phyloP scores from a whole-genome alignment of 2,888 invertebrate species.

The Neuroscelio doddi region DNA sequence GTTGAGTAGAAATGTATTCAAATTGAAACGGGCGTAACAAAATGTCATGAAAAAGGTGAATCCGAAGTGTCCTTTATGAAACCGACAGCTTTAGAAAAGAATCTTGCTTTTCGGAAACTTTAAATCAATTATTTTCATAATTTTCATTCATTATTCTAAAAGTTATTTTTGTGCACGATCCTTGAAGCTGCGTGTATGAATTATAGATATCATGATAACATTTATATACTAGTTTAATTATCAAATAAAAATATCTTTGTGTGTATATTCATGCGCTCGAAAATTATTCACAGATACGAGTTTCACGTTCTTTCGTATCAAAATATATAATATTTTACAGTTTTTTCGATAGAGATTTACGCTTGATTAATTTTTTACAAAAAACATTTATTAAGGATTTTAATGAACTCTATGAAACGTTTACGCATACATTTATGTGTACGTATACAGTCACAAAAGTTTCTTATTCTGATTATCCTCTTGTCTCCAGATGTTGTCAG shows the following conservation, averaged over 20 bases:
- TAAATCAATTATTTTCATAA: constrained; percentile 44
- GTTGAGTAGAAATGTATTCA: constrained; percentile 14
- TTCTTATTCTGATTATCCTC: constrained; percentile 15
- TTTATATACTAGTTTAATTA: constrained; percentile 35
- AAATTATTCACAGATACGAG: neutral
- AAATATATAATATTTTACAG: too few relatives aligned
- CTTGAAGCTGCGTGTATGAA: constrained; percentile 25
- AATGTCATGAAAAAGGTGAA: constrained; percentile 20
- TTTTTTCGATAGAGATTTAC: too few relatives aligned
- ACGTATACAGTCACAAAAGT: constrained; percentile 1
- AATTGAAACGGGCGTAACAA: constrained; percentile 18
- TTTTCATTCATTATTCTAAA: constrained; percentile 34
- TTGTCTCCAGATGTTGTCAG: constrained; percentile 20
- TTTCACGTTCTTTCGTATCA: too few relatives aligned
- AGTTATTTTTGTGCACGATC: constrained; percentile 22
- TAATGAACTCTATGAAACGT: neutral
- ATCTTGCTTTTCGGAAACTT: constrained; percentile 26
- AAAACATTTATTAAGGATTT: too few relatives aligned
- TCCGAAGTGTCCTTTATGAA: constrained; percentile 25
- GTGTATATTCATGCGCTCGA: constrained; percentile 5
- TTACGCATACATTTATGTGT: neutral
- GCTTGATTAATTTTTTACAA: too few relatives aligned
- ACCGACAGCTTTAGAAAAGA: constrained; percentile 25
- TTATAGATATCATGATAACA: constrained; percentile 19
- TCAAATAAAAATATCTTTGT: constrained; percentile 35